Conservation (phyloP, 2,113 vertebrate species). For the Stomatorhinus ivindoensis region DNA sequence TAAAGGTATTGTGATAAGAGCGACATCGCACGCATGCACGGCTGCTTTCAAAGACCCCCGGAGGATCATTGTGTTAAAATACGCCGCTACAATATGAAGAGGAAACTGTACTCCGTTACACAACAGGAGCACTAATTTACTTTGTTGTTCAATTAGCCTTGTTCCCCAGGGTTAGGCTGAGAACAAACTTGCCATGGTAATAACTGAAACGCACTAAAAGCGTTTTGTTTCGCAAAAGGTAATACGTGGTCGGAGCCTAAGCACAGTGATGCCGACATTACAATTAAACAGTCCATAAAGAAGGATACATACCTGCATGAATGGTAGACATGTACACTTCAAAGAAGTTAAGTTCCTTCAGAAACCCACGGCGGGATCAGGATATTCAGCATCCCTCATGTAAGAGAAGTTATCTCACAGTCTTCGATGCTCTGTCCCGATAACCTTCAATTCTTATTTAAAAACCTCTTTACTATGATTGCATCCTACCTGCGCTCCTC, state of each 20-base stretch:
- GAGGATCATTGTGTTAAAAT: slow-evolving; percentile 38
- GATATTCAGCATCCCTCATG: slow-evolving; percentile 60
- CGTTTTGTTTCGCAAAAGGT: neutral
- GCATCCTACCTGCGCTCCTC: slow-evolving; percentile 47
- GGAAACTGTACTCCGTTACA: slow-evolving; percentile 7
- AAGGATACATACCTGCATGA: slow-evolving; percentile 42
- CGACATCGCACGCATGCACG: slow-evolving; percentile 20
- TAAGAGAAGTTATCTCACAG: slow-evolving; percentile 48
- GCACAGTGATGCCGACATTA: neutral
- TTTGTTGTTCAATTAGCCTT: neutral
- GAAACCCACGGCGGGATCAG: slow-evolving; percentile 55
- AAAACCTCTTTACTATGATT: slow-evolving; percentile 27
- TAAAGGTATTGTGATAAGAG: slow-evolving; percentile 42
- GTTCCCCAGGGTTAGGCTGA: neutral
- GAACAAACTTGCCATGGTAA: neutral
- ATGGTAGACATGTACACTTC: slow-evolving; percentile 39
- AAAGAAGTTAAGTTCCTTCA: slow-evolving; percentile 53
- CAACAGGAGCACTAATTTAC: neutral
- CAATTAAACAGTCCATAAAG: neutral
- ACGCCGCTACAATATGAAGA: neutral
- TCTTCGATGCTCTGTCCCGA: slow-evolving; percentile 39
- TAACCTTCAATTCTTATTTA: slow-evolving; percentile 21
- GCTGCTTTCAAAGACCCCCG: neutral
- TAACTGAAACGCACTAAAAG: slow-evolving; percentile 20
- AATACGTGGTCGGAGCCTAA: neutral